Percentiles rank a stretch among this genome's conserved stretches.
Conservation (phyloP, 2,113 vertebrate genomes). For the Gallinago paraguaiae region DNA sequence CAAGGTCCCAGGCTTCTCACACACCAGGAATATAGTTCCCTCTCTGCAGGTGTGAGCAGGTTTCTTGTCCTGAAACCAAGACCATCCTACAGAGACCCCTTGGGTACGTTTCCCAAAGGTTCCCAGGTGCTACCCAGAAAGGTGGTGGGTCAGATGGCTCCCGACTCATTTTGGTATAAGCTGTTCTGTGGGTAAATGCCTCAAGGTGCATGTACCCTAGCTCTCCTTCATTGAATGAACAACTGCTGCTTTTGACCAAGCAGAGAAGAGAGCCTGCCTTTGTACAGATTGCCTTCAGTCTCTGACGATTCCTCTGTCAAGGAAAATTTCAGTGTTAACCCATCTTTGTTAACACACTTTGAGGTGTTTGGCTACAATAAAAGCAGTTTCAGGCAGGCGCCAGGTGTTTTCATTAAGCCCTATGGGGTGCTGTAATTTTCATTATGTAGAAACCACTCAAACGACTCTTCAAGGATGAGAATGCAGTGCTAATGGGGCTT, state of each 20-base stretch:
- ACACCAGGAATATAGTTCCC: background rate
- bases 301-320: background rate
- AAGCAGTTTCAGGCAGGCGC: background rate
- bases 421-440: background rate
- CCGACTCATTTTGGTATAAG: background rate
- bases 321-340: background rate
- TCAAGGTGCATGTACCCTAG: background rate
- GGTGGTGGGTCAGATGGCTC: rapidly evolving
- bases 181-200: background rate
- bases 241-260: background rate
- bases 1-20: background rate
- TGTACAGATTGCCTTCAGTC: background rate
- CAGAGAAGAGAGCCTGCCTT: background rate
- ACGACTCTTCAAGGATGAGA: background rate
- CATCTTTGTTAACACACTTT: background rate
- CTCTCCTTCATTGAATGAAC: background rate
- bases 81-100: background rate
- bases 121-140: background rate
- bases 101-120: background rate
- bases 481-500: background rate
- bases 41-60: background rate
- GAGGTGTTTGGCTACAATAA: background rate
- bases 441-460: conserved; percentile 22
- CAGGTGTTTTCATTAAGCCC: background rate
- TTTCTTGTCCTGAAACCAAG: background rate